Conservation (phyloP, 2,888 invertebrate species). For the Chloroclysta siterata region DNA sequence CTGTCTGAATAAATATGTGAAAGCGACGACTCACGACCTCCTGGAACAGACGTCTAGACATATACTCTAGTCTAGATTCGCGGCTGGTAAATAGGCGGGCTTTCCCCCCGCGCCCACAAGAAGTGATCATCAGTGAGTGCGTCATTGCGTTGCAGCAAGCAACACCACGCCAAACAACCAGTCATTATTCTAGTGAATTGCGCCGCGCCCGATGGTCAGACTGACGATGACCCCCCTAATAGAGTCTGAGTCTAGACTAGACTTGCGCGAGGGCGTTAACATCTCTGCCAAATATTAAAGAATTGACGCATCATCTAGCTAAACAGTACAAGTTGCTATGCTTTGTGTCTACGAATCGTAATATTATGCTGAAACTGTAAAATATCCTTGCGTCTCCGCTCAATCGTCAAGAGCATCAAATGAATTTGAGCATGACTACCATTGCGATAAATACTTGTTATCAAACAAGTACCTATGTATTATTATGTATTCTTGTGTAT, state of each 20-base stretch:
- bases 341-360: constrained; percentile 15
- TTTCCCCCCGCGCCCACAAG: constrained; percentile 60
- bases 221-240: constrained; percentile 43
- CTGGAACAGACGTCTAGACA: constrained; percentile 80
- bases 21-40: constrained; percentile 75
- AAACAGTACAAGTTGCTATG: constrained; percentile 33
- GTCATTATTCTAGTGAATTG: constrained; percentile 40
- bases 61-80: constrained; percentile 77
- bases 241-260: constrained; percentile 42
- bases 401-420: constrained; percentile 14
- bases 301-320: constrained; percentile 40
- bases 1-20: constrained; percentile 70
- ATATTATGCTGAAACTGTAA: constrained; percentile 1
- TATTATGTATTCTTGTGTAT: too few relatives aligned
- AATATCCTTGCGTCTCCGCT: not conserved
- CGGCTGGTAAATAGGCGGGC: constrained; percentile 68
- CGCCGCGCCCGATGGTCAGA: constrained; percentile 36
- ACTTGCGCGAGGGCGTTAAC: constrained; percentile 45
- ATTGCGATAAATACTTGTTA: too few relatives aligned
- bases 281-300: constrained; percentile 45
- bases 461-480: too few relatives aligned
- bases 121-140: constrained; percentile 50
- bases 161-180: constrained; percentile 38
- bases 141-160: constrained; percentile 51
- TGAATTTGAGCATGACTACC: constrained; percentile 3